Evolutionary conservation across 2,888 invertebrate species (phyloP).

Genomic region (Axea sp.): DNA sequence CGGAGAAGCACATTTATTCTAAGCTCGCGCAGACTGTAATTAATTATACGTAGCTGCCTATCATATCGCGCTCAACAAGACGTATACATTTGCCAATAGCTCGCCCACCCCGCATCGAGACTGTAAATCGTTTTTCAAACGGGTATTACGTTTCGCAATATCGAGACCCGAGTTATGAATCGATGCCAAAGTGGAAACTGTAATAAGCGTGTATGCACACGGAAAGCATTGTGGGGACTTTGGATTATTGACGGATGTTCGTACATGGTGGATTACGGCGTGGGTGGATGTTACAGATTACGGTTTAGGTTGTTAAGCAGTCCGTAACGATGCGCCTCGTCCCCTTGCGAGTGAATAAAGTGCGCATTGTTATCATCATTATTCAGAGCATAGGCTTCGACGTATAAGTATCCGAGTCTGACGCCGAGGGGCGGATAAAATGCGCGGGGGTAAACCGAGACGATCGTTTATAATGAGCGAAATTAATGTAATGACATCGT

Average conservation of each 20-base stretch:
- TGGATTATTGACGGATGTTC: slow-evolving; percentile 62
- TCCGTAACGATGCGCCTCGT: slow-evolving; percentile 62
- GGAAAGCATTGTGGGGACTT: slow-evolving; percentile 55
- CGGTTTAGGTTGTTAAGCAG: slow-evolving; percentile 69
- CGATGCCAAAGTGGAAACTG: slow-evolving; percentile 52
- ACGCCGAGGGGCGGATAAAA: slow-evolving; percentile 20
- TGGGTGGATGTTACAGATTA: slow-evolving; percentile 68
- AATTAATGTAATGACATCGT: slow-evolving; percentile 55
- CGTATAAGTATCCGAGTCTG: slow-evolving; percentile 27
- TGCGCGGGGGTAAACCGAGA: slow-evolving; percentile 38
- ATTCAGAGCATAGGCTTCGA: slow-evolving; percentile 41
- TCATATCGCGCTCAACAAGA: slow-evolving; percentile 57
- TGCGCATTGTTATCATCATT: slow-evolving; percentile 57
- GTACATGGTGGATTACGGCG: slow-evolving; percentile 65
- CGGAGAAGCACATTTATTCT: slow-evolving; percentile 42
- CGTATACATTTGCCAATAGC: slow-evolving; percentile 30
- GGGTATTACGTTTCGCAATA: slow-evolving; percentile 54
- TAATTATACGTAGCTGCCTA: slow-evolving; percentile 54
- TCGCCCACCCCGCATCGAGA: slow-evolving; percentile 12
- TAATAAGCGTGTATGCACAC: slow-evolving; percentile 55
- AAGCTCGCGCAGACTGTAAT: slow-evolving; percentile 53
- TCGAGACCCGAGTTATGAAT: slow-evolving; percentile 47
- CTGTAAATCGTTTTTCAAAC: slow-evolving; percentile 50
- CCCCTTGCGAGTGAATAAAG: slow-evolving; percentile 50
- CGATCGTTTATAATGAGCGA: slow-evolving; percentile 42